These are phyloP conservation scores for Halictus rubicundus DNA, from an alignment of 1,140 invertebrate genomes.

Conservation along the genomic window DNA sequence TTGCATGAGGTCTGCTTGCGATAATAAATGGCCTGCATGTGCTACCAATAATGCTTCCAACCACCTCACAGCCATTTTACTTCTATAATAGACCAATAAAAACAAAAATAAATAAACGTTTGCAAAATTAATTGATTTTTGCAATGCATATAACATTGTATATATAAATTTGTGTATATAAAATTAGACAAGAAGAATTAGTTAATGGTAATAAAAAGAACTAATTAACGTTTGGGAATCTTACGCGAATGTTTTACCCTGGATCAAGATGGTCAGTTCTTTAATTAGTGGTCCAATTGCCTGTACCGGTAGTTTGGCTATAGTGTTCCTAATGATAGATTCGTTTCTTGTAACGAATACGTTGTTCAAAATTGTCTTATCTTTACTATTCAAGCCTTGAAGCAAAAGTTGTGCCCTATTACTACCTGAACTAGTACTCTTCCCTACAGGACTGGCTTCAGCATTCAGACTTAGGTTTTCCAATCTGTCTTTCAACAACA, in stretches of 20 bases:
- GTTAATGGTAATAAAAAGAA: conserved; percentile 14
- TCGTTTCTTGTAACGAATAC: conserved; percentile 82
- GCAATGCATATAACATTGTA: background rate
- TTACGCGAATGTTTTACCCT: conserved; percentile 84
- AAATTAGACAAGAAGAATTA: no score
- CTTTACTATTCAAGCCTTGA: conserved; percentile 89
- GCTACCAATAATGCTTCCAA: conserved; percentile 82
- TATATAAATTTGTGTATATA: no score
- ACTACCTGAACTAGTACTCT: conserved; percentile 79
- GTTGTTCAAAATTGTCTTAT: conserved; percentile 83
- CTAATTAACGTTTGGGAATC: conserved; percentile 58
- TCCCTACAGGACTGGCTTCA: conserved; percentile 78
- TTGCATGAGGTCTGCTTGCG: conserved; percentile 81
- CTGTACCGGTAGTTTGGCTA: conserved; percentile 83
- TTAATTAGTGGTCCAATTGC: conserved; percentile 83
- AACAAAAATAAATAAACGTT: background rate
- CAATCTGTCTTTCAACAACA: conserved; percentile 88
- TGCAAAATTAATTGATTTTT: background rate
- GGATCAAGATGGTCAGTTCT: conserved; percentile 83
- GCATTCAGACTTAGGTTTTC: conserved; percentile 85
- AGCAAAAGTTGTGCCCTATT: conserved; percentile 88
- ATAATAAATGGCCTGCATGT: conserved; percentile 84
- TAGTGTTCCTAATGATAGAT: conserved; percentile 82
- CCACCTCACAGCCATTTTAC: conserved; percentile 83
- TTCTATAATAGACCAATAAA: conserved; percentile 72